Conservation (phyloP, 1,140 invertebrate genomes). For the Lepidurus packardi region DNA sequence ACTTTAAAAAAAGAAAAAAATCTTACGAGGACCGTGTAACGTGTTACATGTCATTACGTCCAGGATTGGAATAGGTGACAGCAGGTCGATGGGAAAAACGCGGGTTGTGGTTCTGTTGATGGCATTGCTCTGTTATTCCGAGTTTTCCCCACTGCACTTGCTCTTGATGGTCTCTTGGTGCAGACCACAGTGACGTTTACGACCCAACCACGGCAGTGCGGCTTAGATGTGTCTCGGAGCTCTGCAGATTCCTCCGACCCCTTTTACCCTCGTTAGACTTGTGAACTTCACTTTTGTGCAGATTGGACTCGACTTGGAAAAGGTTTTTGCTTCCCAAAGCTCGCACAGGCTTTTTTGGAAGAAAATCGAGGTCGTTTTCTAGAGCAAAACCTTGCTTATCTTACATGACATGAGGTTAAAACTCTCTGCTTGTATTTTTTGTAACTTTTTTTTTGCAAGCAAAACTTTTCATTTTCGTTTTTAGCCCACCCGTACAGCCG, state of each 20-base stretch:
- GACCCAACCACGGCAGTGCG: not conserved
- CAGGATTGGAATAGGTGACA: not conserved
- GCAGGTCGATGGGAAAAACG: not conserved
- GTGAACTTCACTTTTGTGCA: slow-evolving; percentile 1
- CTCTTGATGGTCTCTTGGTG: slow-evolving; percentile 8
- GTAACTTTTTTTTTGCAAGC: no score
- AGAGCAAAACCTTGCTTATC: no score
- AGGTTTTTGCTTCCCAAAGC: not conserved
- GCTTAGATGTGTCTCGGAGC: not conserved
- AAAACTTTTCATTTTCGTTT: no score
- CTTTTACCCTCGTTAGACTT: not conserved
- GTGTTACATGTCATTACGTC: not conserved
- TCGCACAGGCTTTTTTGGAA: no score
- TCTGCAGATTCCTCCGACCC: not conserved
- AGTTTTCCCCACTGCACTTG: slow-evolving; percentile 1
- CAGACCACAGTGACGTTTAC: not conserved
- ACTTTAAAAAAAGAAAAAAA: not conserved
- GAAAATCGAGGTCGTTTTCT: no score
- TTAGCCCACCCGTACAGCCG: no score
- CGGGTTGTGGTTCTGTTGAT: slow-evolving; percentile 6
- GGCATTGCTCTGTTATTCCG: not conserved
- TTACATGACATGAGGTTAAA: no score
- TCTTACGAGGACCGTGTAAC: not conserved
- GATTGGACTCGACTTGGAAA: not conserved
- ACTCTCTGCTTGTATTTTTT: no score